Base-by-base conservation (phyloP, 2,113 vertebrate species). In the Penelope pileata region DNA sequence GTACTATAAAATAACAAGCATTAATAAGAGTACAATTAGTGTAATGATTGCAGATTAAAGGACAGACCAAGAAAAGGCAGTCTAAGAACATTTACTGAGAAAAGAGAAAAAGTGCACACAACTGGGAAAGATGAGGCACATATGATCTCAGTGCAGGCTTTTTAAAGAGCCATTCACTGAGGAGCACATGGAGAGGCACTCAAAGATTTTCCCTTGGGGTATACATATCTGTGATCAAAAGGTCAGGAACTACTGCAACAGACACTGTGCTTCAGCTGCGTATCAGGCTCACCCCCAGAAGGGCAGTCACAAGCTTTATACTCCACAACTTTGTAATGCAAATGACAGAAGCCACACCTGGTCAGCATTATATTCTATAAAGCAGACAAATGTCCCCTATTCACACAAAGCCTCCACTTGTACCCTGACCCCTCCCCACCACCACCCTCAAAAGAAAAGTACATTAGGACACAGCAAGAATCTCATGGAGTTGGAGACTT, bases 81-180 rank as follows among this genome's bases (percentile, higher is more conserved):
- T 4, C 42, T 34, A 13, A 45, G 38, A 50, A 66, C 3, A 17
- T 0, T 19, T 24, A 40, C 9, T 10, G 29, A n/a, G 18, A 29
- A 79, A 48, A 67, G 24, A 54, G 10, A 19, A 19, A 51, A 29
- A 34, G 16, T 23, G 21, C 23, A 50, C 6, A 13, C 26, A 60
- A 75, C 22, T 0, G 54, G 11, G 13, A 73, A 40, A 83, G 56
- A 19, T 11, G 21, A 70, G 36, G 66, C n/a, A 42, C 24, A 9
- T 0, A 0, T 1, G 19, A 22, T 47, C 38, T 53, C n/a, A 34
- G 27, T 10, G 45, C 43, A 34, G 36, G 56, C 21, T 12, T 29
- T 69, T n/a, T 69, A 42, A 75, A 67, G 45, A 86, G 42, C 45
- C 42, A 48, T 3, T 63, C 73, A 50, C 17, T 14, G 60, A 80